Conservation (phyloP, 2,113 vertebrate species). For the Onychostoma macrolepis region DNA sequence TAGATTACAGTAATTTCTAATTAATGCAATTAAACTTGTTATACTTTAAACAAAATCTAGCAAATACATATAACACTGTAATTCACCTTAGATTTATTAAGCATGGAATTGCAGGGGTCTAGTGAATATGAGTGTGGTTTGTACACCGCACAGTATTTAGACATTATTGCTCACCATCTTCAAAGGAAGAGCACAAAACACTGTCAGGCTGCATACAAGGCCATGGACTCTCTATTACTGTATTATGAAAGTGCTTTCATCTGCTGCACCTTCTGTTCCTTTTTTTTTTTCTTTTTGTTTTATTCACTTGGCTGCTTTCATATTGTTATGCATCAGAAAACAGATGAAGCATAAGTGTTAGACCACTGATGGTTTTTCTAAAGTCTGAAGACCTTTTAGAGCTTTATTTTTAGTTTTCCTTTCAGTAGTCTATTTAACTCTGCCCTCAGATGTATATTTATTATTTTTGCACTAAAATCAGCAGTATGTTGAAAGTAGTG, state of each 20-base stretch:
- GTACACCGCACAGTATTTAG: conserved; percentile 9
- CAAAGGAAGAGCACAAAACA: conserved; percentile 20
- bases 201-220: conserved; percentile 10
- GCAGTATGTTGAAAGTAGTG: background rate
- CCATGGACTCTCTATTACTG: background rate
- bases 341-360: conserved; percentile 13
- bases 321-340: conserved; percentile 31
- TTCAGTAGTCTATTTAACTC: background rate
- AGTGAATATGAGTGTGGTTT: background rate
- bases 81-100: background rate
- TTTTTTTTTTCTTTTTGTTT: conserved; percentile 13
- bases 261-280: conserved; percentile 24
- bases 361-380: conserved; percentile 11
- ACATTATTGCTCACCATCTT: conserved; percentile 2
- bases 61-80: background rate
- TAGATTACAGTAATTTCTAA: background rate
- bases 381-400: background rate
- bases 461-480: background rate
- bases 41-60: background rate
- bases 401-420: conserved; percentile 14
- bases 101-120: background rate
- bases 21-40: background rate
- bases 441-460: background rate
- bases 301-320: conserved; percentile 28
- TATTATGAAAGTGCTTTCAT: conserved; percentile 36